Evolutionary conservation across 2,797 vertebrate species (phyloP), one percentile per base, ranked within the genome.

Genomic region (Falco berigora): DNA sequence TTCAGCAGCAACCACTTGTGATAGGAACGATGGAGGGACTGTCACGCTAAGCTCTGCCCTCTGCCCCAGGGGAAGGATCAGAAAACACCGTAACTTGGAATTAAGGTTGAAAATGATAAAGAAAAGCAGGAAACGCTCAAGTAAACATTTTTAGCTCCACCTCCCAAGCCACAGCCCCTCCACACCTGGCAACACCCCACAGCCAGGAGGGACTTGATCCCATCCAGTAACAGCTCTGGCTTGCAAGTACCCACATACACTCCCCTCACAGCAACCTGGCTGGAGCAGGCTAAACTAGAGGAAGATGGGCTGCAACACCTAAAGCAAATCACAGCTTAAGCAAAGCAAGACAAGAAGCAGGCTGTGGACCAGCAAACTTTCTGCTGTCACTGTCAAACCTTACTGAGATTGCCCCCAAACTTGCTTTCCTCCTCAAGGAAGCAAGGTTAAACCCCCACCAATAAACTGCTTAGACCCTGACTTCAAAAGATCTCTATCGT

Each of bases 241-340:
- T 47, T 67, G 16, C 20, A 46, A 20, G 17, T 8, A 30, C 25
- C 32, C 64, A 24, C 0, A 0, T 1, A 2, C 40, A 16, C 40
- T 40, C 21, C 55, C 16, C 49, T 36, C 4, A 2, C 66, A 72
- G 28, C 0, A 1, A 15, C 46, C 2, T 1, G 49, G 15, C 1
- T 47, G 19, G 15, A 78, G 14, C 1, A 38, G 17, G 62, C 18
- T 32, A 14, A 49, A 23, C 36, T 24, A 23, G 10, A 25, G 28
- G 13, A 56, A 44, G 32, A 50, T 1, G 10, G 34, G 44, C 42
- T 42, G 44, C 58, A 50, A 1, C 13, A 64, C 38, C n/a, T 24
- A 68, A 25, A 23, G 44, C 44, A 69, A 56, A 59, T 17, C 76
- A 72, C 50, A 68, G 44, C 62, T 64, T 30, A 21, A 76, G 53